A percentile compares a stretch with the other conserved stretches of the same genome.
These are phyloP conservation scores for Octodonta nipae DNA, from an alignment of 2,888 invertebrate genomes.

Conservation along the genomic window DNA sequence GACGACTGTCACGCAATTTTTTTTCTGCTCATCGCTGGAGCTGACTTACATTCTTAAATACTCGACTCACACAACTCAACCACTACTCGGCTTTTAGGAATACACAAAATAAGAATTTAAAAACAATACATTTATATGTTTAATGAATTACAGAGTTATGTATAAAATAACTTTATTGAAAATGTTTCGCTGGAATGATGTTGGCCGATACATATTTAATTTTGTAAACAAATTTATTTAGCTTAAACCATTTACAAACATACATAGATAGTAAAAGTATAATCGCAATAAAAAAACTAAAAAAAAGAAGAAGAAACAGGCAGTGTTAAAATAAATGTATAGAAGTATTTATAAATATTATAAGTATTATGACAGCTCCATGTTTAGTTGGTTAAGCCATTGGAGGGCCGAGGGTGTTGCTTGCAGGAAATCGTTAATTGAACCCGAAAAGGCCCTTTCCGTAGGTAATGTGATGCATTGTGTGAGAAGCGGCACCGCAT, in stretches of 20 bases:
- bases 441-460: not conserved
- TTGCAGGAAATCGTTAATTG: conserved; percentile 1
- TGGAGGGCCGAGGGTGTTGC: conserved; percentile 1
- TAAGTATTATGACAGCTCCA: not conserved
- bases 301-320: no score
- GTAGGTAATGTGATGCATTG: conserved; percentile 1
- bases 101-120: no score
- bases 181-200: not conserved
- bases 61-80: no score
- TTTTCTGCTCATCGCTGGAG: no score
- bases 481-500: not conserved
- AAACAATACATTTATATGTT: no score
- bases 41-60: no score
- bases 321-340: no score
- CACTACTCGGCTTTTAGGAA: no score
- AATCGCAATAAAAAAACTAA: not conserved
- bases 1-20: no score
- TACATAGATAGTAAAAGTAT: not conserved
- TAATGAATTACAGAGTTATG: no score
- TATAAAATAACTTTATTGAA: not conserved
- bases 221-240: no score
- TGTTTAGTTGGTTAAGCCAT: not conserved
- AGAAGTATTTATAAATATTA: not conserved
- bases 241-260: not conserved
- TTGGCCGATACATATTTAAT: no score